Conservation (phyloP, 2,797 vertebrate species). For the Dicrostonyx torquatus region DNA sequence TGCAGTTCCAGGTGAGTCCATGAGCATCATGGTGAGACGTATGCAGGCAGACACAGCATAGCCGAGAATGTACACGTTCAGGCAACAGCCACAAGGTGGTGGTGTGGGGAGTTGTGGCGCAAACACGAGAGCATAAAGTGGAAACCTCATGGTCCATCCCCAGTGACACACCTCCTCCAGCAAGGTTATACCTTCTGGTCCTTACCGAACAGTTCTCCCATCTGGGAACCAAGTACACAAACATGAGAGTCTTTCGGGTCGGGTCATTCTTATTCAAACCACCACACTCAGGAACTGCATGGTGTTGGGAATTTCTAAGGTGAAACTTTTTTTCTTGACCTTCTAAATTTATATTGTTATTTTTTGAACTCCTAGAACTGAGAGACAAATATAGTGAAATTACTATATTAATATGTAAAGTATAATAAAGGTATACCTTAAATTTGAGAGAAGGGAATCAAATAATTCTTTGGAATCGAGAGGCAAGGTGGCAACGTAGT, state of each 20-base stretch:
- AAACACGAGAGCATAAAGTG: neutral
- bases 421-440: slow-evolving; percentile 33
- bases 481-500: neutral
- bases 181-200: neutral
- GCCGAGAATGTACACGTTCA: neutral
- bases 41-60: neutral
- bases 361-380: slow-evolving; percentile 20
- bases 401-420: neutral
- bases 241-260: neutral
- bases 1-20: neutral
- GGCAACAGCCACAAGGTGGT: neutral
- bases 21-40: neutral
- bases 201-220: neutral
- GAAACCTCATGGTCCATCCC: neutral
- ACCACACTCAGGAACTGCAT: neutral
- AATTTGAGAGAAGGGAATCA: neutral
- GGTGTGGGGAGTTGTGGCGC: neutral
- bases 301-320: slow-evolving; percentile 26
- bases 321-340: slow-evolving; percentile 45
- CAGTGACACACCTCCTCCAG: neutral
- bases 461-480: neutral
- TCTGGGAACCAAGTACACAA: neutral
- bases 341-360: neutral
- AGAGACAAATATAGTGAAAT: slow-evolving; percentile 47
- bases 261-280: neutral